Percentiles rank a stretch among this genome's conserved stretches.
Evolutionary conservation across 2,888 invertebrate genomes (phyloP).

Genomic region (Teleiodes luculella): DNA sequence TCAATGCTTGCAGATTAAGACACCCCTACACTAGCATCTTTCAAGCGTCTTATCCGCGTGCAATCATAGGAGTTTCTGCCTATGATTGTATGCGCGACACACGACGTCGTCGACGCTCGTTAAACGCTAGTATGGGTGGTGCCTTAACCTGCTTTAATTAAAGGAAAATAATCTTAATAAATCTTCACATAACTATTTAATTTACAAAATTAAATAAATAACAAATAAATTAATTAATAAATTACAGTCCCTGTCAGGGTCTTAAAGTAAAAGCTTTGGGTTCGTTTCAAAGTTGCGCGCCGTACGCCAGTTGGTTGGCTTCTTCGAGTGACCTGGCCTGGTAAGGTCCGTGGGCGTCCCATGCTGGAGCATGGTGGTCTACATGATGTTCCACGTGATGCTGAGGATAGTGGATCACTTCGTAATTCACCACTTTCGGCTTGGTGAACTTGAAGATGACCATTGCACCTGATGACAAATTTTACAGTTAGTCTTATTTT

Average conservation of each 20-base stretch:
- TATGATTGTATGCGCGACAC: no score
- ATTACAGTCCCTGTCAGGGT: conserved; percentile 72
- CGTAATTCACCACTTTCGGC: conserved; percentile 92
- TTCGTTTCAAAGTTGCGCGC: conserved; percentile 63
- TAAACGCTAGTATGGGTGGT: no score
- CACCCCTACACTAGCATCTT: no score
- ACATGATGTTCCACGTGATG: conserved; percentile 84
- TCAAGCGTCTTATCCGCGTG: no score
- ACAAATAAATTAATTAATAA: conserved; percentile 7
- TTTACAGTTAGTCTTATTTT: neutral
- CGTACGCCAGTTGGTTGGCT: conserved; percentile 80
- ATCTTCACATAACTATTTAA: conserved; percentile 1
- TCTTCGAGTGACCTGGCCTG: conserved; percentile 80
- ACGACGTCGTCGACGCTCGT: no score
- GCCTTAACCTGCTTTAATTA: no score
- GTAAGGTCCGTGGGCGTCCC: conserved; percentile 79
- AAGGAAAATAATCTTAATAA: neutral
- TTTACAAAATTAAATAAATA: conserved; percentile 2
- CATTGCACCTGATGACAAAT: conserved; percentile 79
- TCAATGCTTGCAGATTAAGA: no score
- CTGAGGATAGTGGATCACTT: conserved; percentile 90
- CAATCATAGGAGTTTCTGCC: no score
- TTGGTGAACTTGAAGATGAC: conserved; percentile 92
- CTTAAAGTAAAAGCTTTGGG: conserved; percentile 43
- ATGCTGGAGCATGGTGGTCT: conserved; percentile 77